Evolutionary conservation across 2,113 vertebrate genomes (phyloP), one percentile per base, ranked within the genome.

Genomic region (Protobothrops mucrosquamatus): DNA sequence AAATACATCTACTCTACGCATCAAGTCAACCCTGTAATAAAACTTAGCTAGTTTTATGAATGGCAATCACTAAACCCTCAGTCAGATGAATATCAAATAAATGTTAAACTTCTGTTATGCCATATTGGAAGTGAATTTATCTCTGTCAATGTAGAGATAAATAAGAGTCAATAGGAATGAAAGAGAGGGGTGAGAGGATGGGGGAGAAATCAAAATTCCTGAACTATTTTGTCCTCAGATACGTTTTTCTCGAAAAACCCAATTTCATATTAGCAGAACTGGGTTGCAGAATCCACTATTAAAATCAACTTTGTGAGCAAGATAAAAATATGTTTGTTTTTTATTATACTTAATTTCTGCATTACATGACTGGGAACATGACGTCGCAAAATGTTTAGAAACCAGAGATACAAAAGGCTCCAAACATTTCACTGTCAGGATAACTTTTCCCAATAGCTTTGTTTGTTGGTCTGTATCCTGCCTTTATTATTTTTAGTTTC

Each of bases 1-100:
- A 93, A 95, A 94, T 23, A 6, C 85, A 93, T 91, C 92, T 94
- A 51, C 46, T 39, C 3, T 56, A 94, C 12, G 10, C 34, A 69
- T 4, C 0, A 2, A 14, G 92, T 90, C 39, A 95, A 86, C 9
- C 89, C 26, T 74, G 51, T 1, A 94, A 87, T 64, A 93, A 91
- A 92, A 93, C 55, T 6, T 9, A 20, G 1, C 54, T n/a, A 89
- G 14, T 86, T 8, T 87, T 95, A 59, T 54, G 91, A 93, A 94
- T 92, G 5, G 0, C 0, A 89, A 15, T 12, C 29, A 69, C 29
- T 74, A 74, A 74, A 34, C n/a, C 29, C 29, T 69, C 64, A 15
- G 29, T 69, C 29, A 34, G 11, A 69, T 69, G 29, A n/a, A n/a
- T 64, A 14, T 64, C 9, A 86, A 24, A 86, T 51, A 29, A 34